Conservation (phyloP, 2,888 invertebrate genomes). For the Dryomyza anilis region DNA sequence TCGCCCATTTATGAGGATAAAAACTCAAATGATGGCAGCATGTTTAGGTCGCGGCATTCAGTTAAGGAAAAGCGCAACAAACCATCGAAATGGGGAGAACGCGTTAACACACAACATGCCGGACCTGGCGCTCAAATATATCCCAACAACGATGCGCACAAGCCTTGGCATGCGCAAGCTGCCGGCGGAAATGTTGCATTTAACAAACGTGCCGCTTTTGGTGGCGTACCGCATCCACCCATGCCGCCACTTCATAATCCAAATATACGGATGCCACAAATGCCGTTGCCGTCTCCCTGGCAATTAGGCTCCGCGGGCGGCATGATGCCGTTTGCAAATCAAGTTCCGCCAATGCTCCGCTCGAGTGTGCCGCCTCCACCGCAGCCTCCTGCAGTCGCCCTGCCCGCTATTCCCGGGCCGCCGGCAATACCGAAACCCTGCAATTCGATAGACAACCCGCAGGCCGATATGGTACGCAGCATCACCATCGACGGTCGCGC, state of each 20-base stretch:
- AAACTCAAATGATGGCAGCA: slow-evolving; percentile 30
- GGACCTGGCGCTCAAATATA: slow-evolving; percentile 28
- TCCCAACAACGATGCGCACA: slow-evolving; percentile 25
- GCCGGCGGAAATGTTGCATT: slow-evolving; percentile 1
- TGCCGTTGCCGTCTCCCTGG: slow-evolving; percentile 43
- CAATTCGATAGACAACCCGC: slow-evolving; percentile 65
- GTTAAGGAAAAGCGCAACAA: slow-evolving; percentile 45
- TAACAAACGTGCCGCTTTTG: slow-evolving; percentile 37
- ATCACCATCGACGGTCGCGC: slow-evolving; percentile 82
- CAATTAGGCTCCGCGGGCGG: slow-evolving; percentile 37
- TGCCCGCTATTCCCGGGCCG: slow-evolving; percentile 36
- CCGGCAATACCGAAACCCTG: slow-evolving; percentile 49
- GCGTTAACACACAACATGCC: slow-evolving; percentile 36
- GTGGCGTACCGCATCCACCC: slow-evolving; percentile 33
- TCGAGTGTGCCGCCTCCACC: slow-evolving; percentile 44
- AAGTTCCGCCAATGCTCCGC: slow-evolving; percentile 20
- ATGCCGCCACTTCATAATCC: slow-evolving; percentile 31
- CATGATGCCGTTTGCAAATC: slow-evolving; percentile 23
- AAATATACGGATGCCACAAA: slow-evolving; percentile 29
- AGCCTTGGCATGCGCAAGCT: slow-evolving; percentile 32
- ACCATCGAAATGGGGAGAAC: slow-evolving; percentile 55
- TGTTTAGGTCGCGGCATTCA: slow-evolving; percentile 32
- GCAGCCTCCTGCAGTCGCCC: slow-evolving; percentile 45
- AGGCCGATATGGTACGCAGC: slow-evolving; percentile 75
- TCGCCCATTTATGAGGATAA: slow-evolving; percentile 43